phyloP scores from a whole-genome alignment of 2,888 invertebrate species.

The Shargacucullia verbasci region DNA sequence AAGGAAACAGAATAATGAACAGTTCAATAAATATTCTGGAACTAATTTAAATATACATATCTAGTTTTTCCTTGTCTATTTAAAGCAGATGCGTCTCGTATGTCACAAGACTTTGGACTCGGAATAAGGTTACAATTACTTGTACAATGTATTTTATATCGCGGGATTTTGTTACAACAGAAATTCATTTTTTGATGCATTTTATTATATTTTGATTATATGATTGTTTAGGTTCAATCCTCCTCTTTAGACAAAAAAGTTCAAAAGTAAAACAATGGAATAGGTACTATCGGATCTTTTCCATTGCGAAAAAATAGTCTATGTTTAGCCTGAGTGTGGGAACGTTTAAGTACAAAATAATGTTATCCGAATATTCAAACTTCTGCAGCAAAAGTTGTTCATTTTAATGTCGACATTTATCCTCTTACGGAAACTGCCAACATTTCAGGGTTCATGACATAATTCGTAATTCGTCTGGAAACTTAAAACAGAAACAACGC shows the following conservation, averaged over 20 bases:
- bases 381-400: conserved; percentile 29
- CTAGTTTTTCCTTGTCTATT: not conserved
- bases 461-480: conserved; percentile 23
- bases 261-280: too few relatives aligned
- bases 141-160: too few relatives aligned
- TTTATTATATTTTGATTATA: too few relatives aligned
- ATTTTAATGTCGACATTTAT: conserved; percentile 45
- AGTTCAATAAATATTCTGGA: not conserved
- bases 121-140: too few relatives aligned
- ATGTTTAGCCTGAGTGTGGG: not conserved
- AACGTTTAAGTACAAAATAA: conserved; percentile 22
- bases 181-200: too few relatives aligned
- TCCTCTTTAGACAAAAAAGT: too few relatives aligned
- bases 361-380: conserved; percentile 34
- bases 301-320: conserved; percentile 6
- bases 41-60: too few relatives aligned
- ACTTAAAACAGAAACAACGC: conserved; percentile 19
- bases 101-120: too few relatives aligned
- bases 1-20: not conserved
- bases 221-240: too few relatives aligned
- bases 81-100: too few relatives aligned
- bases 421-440: conserved; percentile 23
- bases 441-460: conserved; percentile 23
- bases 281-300: not conserved
- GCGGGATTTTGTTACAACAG: too few relatives aligned